Evolutionary conservation across 1,140 invertebrate species (phyloP), one percentile per base, ranked within the genome.

Genomic region (Drosophila hydei): DNA sequence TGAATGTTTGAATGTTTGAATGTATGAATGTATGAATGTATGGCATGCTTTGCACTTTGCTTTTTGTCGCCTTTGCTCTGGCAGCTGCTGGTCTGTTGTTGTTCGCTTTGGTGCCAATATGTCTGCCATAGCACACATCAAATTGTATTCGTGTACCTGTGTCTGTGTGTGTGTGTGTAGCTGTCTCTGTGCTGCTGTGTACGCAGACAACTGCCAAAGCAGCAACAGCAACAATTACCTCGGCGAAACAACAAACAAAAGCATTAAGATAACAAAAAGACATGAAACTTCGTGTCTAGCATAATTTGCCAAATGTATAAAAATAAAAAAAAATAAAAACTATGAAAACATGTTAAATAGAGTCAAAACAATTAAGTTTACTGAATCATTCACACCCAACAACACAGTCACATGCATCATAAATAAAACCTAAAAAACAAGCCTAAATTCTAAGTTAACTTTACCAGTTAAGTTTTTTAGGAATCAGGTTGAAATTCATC

Each of bases 41-140:
- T 67, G 54, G 16, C 23, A 16, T 54, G 40, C 56, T 65, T 67
- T 72, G 70, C 60, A 60, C 63, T 72, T 59, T 68, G 69, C 62
- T 72, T 59, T 59, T 72, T 65, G 62, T 45, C 62, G 68, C 68
- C 51, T 33, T 33, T 50, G 25, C 61, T 65, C 43, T 52, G 12
- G 48, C 45, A 38, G 30, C 27, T 11, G 27, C 38, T 16, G n/a
- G n/a, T n/a, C 38, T 40, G 38, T 7, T 45, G 19, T 45, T 68
- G 38, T 25, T 55, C 59, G 65, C 48, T 27, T 40, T 52, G 69
- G 69, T 72, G 69, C 69, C 69, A 67, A 72, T 58, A 59, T 72
- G 69, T 72, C 69, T 72, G 40, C 62, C 40, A 48, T 50, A 72
- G 51, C 45, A 65, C 45, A 71, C 14, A 58, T 71, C 52, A 51